These are phyloP conservation scores for Drosophila trapezifrons DNA, from an alignment of 1,140 invertebrate genomes.

Conservation along the genomic window DNA sequence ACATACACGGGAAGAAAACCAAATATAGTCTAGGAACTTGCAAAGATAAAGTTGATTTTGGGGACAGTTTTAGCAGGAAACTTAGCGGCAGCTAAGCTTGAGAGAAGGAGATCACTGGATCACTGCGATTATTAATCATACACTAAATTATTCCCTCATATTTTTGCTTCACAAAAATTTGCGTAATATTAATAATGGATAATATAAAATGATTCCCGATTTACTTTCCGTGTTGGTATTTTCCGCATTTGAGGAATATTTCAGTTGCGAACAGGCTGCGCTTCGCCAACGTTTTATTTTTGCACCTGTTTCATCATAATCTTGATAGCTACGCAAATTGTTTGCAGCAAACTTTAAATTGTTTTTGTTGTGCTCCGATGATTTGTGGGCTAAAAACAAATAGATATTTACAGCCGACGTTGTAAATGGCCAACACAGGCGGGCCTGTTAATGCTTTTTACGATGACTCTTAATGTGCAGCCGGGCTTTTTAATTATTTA, in stretches of 20 bases:
- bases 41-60: not conserved
- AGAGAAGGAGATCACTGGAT: too few species aligned
- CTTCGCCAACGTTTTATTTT: slow-evolving; percentile 7
- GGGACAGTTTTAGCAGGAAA: too few species aligned
- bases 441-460: slow-evolving; percentile 46
- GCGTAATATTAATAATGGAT: not conserved
- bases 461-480: slow-evolving; percentile 33
- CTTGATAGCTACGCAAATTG: slow-evolving; percentile 54
- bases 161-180: not conserved
- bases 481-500: slow-evolving; percentile 54
- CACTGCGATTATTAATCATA: too few species aligned
- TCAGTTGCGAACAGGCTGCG: slow-evolving; percentile 1
- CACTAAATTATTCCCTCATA: too few species aligned
- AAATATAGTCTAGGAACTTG: not conserved
- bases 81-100: too few species aligned
- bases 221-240: not conserved
- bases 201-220: not conserved
- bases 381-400: slow-evolving; percentile 49
- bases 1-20: not conserved
- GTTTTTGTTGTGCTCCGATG: slow-evolving; percentile 43
- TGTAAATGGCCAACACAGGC: slow-evolving; percentile 23
- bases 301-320: slow-evolving; percentile 51
- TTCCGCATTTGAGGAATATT: not conserved
- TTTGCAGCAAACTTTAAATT: slow-evolving; percentile 56
- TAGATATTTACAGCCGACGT: not conserved